Base-by-base conservation (phyloP, 2,888 invertebrate genomes). In the Heliconius charithonia region DNA sequence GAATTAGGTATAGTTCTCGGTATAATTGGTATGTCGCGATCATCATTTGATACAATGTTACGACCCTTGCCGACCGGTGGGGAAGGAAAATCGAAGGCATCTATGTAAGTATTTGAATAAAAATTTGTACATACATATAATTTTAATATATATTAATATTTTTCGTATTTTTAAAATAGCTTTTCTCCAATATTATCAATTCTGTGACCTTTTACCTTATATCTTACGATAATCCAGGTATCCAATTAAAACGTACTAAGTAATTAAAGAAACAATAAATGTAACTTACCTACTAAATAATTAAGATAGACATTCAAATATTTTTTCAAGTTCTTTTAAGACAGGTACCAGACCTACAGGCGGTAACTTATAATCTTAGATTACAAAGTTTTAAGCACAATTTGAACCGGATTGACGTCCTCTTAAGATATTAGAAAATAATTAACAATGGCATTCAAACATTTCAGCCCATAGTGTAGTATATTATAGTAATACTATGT, bases 11-110 rank as follows among this genome's bases (percentile, higher is more conserved):
- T 96, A 25, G 91, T 93, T 76, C 86, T 96, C 9, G 97, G 97
- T 2, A 95, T 97, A 77, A 88, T 97, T 72, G 97, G 97, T 4
- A 87, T 95, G 83, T 90, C 93, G 2, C 92, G 96, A 37, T 86
- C 91, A 13, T 85, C 90, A 70, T 96, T 96, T 83, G 96, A 97
- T 85, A 91, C 96, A 1, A 95, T 96, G 94, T 87, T 97, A 45
- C 89, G 88, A 37, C 91, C 91, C 22, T 70, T 94, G 19, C 85
- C 89, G 0, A 82, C 83, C 6, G 82, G 77, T 22, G 65, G 79
- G 2, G 86, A 85, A 16, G 80, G 83, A 29, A 93, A 92, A 85
- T 90, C 91, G 0, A 93, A 89, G 83, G 87, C 85, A 25, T 90
- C 91, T 7, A 85, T 91, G 87, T 87, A 75, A 81, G 86, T 85